A percentile compares a stretch with the other conserved stretches of the same genome.
Conservation (phyloP, 2,888 invertebrate species). For the Hanleya hanleyi region DNA sequence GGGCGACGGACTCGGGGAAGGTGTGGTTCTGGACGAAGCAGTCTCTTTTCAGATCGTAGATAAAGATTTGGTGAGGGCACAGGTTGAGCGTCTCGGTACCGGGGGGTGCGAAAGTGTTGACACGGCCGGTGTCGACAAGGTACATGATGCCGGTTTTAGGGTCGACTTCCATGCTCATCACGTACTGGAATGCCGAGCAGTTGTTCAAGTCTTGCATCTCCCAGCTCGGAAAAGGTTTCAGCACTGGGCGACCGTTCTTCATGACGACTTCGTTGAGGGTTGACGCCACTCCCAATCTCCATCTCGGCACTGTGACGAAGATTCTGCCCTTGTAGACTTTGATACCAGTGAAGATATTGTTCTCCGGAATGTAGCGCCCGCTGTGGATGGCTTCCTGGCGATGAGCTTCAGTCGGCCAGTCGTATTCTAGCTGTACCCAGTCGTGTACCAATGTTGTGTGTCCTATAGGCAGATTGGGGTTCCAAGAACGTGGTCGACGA, state of each 20-base stretch:
- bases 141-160: conserved; percentile 58
- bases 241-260: conserved; percentile 20
- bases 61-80: conserved; percentile 58
- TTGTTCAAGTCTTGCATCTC: conserved; percentile 49
- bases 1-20: conserved; percentile 49
- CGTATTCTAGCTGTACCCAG: conserved; percentile 52
- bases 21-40: conserved; percentile 42
- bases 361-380: conserved; percentile 38
- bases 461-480: neutral
- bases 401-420: conserved; percentile 39
- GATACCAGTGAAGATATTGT: conserved; percentile 50
- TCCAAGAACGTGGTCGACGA: neutral
- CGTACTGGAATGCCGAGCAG: conserved; percentile 56
- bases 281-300: conserved; percentile 50
- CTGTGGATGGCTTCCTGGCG: conserved; percentile 28
- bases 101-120: conserved; percentile 16
- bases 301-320: conserved; percentile 57
- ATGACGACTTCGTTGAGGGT: conserved; percentile 47
- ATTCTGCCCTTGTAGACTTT: conserved; percentile 48
- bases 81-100: conserved; percentile 24
- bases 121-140: conserved; percentile 55
- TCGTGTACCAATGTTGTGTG: conserved; percentile 37
- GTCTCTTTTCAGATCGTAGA: conserved; percentile 49
- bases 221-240: conserved; percentile 56
- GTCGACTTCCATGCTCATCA: conserved; percentile 61